These are phyloP conservation scores for Leuciscus waleckii DNA, from an alignment of 2,797 vertebrate species.

Conservation along the genomic window DNA sequence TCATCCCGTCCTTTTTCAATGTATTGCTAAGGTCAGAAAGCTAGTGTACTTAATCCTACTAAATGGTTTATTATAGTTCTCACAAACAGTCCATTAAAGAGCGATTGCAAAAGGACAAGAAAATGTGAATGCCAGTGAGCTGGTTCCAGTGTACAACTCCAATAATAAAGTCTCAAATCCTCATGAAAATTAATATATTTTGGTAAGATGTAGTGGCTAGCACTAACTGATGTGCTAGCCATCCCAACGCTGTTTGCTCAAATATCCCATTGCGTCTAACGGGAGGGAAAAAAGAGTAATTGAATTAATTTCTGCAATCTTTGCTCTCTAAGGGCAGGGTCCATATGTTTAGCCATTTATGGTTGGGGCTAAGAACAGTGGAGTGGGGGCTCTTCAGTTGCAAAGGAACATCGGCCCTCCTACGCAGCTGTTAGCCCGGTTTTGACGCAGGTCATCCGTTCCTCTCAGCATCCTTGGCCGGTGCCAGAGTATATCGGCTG, in stretches of 20 bases:
- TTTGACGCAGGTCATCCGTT: conserved; percentile 35
- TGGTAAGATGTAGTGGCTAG: not conserved
- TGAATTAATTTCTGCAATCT: conserved; percentile 23
- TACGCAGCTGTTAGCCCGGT: conserved; percentile 26
- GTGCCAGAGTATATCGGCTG: conserved; percentile 27
- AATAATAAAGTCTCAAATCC: conserved; percentile 79
- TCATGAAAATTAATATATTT: conserved; percentile 80
- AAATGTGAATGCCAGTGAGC: conserved; percentile 85
- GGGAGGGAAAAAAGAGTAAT: not conserved
- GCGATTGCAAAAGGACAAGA: conserved; percentile 81
- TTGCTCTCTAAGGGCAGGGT: conserved; percentile 20
- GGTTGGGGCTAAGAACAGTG: conserved; percentile 9
- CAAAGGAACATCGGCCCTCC: conserved; percentile 21
- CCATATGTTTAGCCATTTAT: conserved; percentile 33
- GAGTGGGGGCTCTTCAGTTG: conserved; percentile 17
- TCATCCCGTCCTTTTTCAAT: not conserved
- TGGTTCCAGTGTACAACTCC: conserved; percentile 74
- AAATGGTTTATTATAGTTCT: conserved; percentile 84
- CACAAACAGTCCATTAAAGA: conserved; percentile 85
- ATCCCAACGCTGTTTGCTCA: not conserved
- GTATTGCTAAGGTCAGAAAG: conserved; percentile 12
- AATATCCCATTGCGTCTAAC: not conserved
- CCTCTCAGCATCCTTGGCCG: conserved; percentile 30
- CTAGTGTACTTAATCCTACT: conserved; percentile 73
- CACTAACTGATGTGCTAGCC: not conserved